Base-by-base conservation (phyloP, 2,797 vertebrate species). In the Anguilla marmorata region DNA sequence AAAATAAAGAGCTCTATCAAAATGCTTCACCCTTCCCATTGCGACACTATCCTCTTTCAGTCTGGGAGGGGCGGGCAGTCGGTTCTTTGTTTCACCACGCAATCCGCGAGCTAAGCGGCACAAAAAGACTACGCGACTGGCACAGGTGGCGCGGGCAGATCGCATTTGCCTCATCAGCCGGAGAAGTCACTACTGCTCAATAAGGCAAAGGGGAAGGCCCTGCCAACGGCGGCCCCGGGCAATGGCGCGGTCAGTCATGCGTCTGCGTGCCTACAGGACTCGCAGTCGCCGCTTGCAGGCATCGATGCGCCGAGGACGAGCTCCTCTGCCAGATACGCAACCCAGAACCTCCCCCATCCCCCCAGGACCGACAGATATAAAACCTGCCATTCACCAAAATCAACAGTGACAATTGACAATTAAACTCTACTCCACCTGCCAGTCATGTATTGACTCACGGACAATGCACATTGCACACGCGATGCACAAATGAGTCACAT, bases 321-420 rank as follows among this genome's bases (percentile, higher is more conserved):
- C 30, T 16, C 33, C 19, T 79, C 74, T 41, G 74, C 74, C 19
- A 45, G 37, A 79, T 41, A 79, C 21, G 12, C 37, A 41, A 41
- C 37, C 30, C 1, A 79, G 74, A 79, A 79, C 45, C 74, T 37
- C 33, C 74, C 33, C 21, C 16, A 45, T 16, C 74, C 33, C 74
- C 33, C 21, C 16, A 27, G 74, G 74, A n/a, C 21, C n/a, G 79
- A 82, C 4, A 80, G 45, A 82, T 12, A 48, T 82, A 50, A 76
- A 82, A 82, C 79, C 24, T 50, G 45, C 79, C 79, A 76, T 41
- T 76, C 72, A 76, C 2, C 72, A 3, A 82, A 82, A 48, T 82
- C 45, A 82, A 82, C 33, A 79, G 33, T 82, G 79, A 48, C 45
- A 82, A 48, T 48, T 82, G 12, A 50, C 79, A 82, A 82, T 82